Percentiles rank a stretch among this genome's conserved stretches.
phyloP scores from a whole-genome alignment of 1,140 invertebrate genomes.

The Odontomachus brunneus region DNA sequence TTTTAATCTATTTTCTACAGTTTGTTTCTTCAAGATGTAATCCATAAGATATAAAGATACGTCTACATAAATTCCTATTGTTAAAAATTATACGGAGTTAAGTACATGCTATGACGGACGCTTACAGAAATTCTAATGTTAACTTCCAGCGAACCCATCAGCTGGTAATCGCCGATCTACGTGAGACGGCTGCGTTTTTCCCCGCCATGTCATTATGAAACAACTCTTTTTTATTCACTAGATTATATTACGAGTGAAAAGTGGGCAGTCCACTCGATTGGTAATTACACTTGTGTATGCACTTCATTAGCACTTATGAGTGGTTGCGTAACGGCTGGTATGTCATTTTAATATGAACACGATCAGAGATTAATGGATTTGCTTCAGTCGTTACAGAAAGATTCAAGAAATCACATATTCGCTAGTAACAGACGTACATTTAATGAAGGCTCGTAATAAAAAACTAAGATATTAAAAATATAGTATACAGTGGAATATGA shows the following conservation, averaged over 20 bases:
- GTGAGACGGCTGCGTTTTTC: conserved; percentile 54
- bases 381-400: conserved; percentile 75
- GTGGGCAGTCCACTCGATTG: conserved; percentile 78
- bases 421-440: conserved; percentile 31
- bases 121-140: conserved; percentile 16
- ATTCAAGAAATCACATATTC: conserved; percentile 74
- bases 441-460: conserved; percentile 51
- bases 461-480: conserved; percentile 49
- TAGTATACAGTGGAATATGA: background rate
- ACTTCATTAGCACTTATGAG: conserved; percentile 83
- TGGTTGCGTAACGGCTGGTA: conserved; percentile 79
- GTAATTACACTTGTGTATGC: conserved; percentile 82
- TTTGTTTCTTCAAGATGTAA: too few relatives aligned
- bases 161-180: conserved; percentile 49
- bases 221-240: conserved; percentile 65
- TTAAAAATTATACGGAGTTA: background rate
- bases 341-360: conserved; percentile 82
- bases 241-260: conserved; percentile 75
- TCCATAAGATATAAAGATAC: background rate
- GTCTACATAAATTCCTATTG: background rate
- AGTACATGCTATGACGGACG: background rate
- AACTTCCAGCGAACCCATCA: conserved; percentile 5
- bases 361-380: conserved; percentile 82
- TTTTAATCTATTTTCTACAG: background rate
- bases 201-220: conserved; percentile 55